Percentiles rank a stretch among this genome's conserved stretches.
These are phyloP conservation scores for Epinephelus lanceolatus DNA, from an alignment of 2,113 vertebrate genomes.

Conservation along the genomic window DNA sequence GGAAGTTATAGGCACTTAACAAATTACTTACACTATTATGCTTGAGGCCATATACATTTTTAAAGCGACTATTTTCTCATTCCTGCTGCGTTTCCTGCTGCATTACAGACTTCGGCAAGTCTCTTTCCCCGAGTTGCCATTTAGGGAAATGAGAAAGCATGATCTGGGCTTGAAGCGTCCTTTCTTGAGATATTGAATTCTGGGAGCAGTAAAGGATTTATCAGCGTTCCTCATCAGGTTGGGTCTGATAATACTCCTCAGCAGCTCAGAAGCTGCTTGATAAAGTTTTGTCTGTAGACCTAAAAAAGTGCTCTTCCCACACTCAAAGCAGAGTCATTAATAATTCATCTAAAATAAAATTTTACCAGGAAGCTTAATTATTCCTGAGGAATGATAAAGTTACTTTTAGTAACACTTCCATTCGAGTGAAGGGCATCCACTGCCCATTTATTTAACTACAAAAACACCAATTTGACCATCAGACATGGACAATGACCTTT, in stretches of 20 bases:
- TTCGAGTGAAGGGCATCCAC: not conserved
- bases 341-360: not conserved
- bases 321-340: not conserved
- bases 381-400: not conserved
- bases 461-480: not conserved
- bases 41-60: conserved; percentile 1
- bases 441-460: not conserved
- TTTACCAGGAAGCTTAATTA: not conserved
- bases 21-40: conserved; percentile 1
- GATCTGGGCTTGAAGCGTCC: not conserved
- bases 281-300: not conserved
- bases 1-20: conserved; percentile 9
- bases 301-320: not conserved
- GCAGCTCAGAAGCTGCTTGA: not conserved
- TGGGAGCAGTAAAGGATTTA: conserved; percentile 11
- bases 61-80: not conserved
- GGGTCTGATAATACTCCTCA: not conserved
- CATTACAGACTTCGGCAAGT: not conserved
- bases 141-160: conserved; percentile 7
- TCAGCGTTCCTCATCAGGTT: not conserved
- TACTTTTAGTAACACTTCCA: not conserved
- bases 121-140: not conserved
- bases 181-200: not conserved
- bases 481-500: not conserved
- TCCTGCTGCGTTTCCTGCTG: conserved; percentile 5